Evolutionary conservation across 2,888 invertebrate species (phyloP), one percentile per base, ranked within the genome.

Genomic region (Dynastes tityus): DNA sequence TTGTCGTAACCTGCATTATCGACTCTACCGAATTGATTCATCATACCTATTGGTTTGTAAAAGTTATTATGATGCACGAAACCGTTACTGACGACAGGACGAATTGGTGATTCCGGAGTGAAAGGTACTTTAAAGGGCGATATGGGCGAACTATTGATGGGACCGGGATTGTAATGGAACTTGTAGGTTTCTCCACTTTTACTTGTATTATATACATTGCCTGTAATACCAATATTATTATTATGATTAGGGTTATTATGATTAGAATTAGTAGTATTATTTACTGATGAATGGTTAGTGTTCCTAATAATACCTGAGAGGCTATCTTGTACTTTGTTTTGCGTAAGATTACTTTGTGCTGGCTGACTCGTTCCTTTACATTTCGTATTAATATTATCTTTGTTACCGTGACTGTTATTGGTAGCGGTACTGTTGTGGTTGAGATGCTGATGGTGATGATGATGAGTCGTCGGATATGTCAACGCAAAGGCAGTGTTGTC

Each of bases 401-500:
- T 71, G 22, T 74, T 78, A 58, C 16, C 68, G 58, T 68, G 61
- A 8, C 37, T 71, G 29, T 2, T 51, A n/a, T 55, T 71, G 29
- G 9, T 51, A n/a, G 29, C 51, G 27, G 49, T 27, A 40, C 13
- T 51, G 51, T 27, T 68, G 27, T 49, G 80, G 77, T 68, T 71
- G 70, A 67, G 79, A 78, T 68, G 78, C 8, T 63, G 63, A 13
- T 61, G 22, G 16, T 61, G 61, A 65, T 67, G 45, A 51, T 68
- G 79, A 58, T 79, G 75, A 49, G 79, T n/a, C 32, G 40, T 78
- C 71, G 83, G 84, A 84, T 84, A 84, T 84, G 84, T 83, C 73
- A 82, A 80, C 79, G 83, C 82, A 80, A 83, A 84, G 84, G 84
- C 84, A 84, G 82, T 84, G 83, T 81, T 79, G 2, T 51, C 68